Evolutionary conservation across 2,113 vertebrate genomes (phyloP).

Genomic region (Zootoca vivipara): DNA sequence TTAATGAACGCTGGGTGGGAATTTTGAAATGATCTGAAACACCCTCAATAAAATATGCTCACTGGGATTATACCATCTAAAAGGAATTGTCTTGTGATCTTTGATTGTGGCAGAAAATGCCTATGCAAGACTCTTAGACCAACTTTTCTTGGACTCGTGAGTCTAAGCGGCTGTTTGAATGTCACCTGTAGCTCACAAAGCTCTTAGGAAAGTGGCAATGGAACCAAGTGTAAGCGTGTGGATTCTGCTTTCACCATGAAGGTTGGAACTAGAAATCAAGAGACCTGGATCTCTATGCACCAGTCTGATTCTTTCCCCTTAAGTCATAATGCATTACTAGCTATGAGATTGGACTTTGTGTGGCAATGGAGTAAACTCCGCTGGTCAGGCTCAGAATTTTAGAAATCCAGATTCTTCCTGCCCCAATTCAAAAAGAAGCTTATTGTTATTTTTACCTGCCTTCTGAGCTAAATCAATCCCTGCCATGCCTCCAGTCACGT

Average conservation of each 20-base stretch:
- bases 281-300: neutral
- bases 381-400: neutral
- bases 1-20: neutral
- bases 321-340: neutral
- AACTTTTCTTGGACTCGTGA: no score
- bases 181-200: no score
- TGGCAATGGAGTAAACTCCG: neutral
- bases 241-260: no score
- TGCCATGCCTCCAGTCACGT: neutral
- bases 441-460: neutral
- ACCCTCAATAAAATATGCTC: neutral
- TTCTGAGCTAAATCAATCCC: neutral
- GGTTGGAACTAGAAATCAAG: neutral
- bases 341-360: neutral
- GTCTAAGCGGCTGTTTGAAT: no score
- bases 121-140: no score
- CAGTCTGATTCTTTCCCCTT: neutral
- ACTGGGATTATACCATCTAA: neutral
- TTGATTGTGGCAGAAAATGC: no score
- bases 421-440: neutral
- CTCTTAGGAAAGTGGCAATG: no score
- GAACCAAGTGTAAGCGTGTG: no score
- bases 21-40: neutral
- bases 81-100: neutral
- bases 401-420: neutral